Base-by-base conservation (phyloP, 2,888 invertebrate genomes). In the Nomada flava region DNA sequence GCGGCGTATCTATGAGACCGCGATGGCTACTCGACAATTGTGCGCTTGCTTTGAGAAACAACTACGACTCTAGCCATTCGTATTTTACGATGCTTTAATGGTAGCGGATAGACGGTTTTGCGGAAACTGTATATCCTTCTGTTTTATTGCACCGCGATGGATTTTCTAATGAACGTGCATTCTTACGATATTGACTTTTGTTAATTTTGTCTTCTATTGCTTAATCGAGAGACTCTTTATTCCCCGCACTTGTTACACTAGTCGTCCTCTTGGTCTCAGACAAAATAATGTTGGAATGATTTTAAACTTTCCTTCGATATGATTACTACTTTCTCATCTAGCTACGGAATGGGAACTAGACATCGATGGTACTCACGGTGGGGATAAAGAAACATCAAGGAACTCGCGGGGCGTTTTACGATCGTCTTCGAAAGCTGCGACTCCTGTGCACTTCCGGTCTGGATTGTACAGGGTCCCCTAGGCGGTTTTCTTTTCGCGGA, bases 371-470 rank as follows among this genome's bases (percentile, higher is more conserved):
- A 52, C 26, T 36, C 15, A 18, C 11, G 64, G 86, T 80, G 86
- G 87, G 86, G 85, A 87, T 80, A 80, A 80, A 86, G 83, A 87
- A 82, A 83, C 83, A 78, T 20, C 70, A 72, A 36, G 79, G 82
- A 84, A 83, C 79, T 87, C 83, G 73, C 74, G 80, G 82, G 83
- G 77, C 85, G 82, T 87, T 87, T 87, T 87, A 87, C 86, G 87
- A 87, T 83, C 87, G 79, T 85, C 87, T 87, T 87, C 86, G 87
- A 85, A 87, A 87, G 86, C 85, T 87, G 85, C 71, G 79, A 80
- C 85, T 87, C 74, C 73, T 74, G 67, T 76, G 82, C 72, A 86
- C 82, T 87, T 87, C 88, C 87, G 87, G 88, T 65, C 83, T 87
- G 67, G 75, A 82, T 87, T 85, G 83, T 81, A 76, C 75, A 75